Evolutionary conservation across 2,797 vertebrate species (phyloP).

Genomic region (Caiman crocodilus): DNA sequence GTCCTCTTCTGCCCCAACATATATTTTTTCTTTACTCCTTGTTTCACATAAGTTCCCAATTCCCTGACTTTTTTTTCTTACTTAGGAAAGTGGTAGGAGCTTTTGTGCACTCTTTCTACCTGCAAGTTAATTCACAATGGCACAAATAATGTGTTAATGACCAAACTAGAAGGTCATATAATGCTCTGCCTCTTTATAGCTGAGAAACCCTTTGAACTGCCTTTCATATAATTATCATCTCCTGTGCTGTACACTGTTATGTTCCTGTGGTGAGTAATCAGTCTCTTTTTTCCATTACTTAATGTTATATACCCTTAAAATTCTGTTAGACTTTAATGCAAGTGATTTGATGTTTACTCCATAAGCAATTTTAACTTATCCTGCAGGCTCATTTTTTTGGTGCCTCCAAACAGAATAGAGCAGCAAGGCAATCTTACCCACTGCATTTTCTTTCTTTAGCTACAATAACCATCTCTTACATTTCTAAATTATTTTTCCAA

Average conservation of each 20-base stretch:
- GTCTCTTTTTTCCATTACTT: conserved; percentile 7
- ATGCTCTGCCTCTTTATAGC: background rate
- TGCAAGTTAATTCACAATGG: background rate
- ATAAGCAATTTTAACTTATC: conserved; percentile 27
- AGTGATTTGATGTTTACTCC: conserved; percentile 26
- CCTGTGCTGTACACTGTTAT: background rate
- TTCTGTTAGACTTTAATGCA: conserved; percentile 14
- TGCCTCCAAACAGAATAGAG: background rate
- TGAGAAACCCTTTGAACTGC: conserved; percentile 5
- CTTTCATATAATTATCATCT: background rate
- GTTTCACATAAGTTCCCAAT: background rate
- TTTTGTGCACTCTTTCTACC: background rate
- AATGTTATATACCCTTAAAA: conserved; percentile 19
- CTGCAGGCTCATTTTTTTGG: background rate
- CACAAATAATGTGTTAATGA: background rate
- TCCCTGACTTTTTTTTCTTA: background rate
- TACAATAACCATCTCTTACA: background rate
- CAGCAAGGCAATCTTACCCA: background rate
- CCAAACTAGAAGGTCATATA: background rate
- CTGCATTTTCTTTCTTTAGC: background rate
- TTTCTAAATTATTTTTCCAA: background rate
- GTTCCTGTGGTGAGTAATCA: conserved; percentile 49
- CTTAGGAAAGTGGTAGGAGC: background rate
- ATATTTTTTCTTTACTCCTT: conserved; percentile 44
- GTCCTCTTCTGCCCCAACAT: background rate